These are phyloP conservation scores for Xenops minutus DNA, from an alignment of 2,797 vertebrate species.

Conservation along the genomic window DNA sequence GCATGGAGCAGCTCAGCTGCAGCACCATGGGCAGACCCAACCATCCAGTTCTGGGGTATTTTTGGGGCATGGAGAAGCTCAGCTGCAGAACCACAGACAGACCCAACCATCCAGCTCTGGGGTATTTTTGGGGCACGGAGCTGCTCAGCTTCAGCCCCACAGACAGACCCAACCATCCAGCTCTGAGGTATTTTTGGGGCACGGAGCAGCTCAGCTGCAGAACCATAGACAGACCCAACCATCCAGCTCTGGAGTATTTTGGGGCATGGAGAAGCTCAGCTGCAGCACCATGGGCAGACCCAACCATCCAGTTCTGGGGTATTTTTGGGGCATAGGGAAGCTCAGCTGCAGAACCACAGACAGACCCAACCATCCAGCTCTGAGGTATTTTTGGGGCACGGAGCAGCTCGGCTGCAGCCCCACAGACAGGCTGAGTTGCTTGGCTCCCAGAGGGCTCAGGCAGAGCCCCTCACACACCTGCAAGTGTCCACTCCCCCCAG, in stretches of 20 bases:
- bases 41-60: too few relatives aligned
- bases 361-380: not conserved
- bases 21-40: too few relatives aligned
- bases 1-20: too few relatives aligned
- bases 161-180: not conserved
- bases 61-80: too few relatives aligned
- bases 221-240: not conserved
- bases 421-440: not conserved
- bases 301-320: too few relatives aligned
- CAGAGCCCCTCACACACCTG: not conserved
- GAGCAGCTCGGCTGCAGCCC: not conserved
- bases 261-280: too few relatives aligned
- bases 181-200: not conserved
- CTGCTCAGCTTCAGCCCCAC: accelerated
- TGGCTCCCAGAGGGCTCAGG: not conserved
- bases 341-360: too few relatives aligned
- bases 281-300: too few relatives aligned
- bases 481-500: not conserved
- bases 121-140: not conserved
- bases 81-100: accelerated
- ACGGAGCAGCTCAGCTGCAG: not conserved
- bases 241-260: too few relatives aligned
- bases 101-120: too few relatives aligned
- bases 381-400: not conserved
- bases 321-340: too few relatives aligned